These are phyloP conservation scores for Drosophila monieri DNA, from an alignment of 2,888 invertebrate genomes.

Conservation along the genomic window DNA sequence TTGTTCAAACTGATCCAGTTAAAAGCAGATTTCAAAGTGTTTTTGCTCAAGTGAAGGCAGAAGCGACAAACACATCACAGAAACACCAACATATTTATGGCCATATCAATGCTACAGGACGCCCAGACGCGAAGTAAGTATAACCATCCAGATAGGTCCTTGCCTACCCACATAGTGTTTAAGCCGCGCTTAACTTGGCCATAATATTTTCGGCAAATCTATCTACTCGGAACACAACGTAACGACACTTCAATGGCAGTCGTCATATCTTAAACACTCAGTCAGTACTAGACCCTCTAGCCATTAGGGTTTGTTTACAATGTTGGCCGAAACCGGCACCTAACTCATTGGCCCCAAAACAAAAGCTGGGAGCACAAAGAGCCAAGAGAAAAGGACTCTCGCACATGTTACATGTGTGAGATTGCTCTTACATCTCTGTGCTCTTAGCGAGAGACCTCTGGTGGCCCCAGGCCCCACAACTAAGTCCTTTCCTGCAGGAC, in stretches of 20 bases:
- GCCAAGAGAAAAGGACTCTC: constrained; percentile 19
- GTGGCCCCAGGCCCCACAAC: constrained; percentile 4
- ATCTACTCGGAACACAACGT: too few relatives aligned
- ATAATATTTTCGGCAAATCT: constrained; percentile 4
- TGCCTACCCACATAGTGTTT: not conserved
- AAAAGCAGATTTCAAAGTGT: constrained; percentile 36
- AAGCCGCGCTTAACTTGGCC: not conserved
- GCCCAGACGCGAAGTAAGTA: constrained; percentile 83
- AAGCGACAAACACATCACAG: constrained; percentile 22
- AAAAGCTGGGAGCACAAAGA: constrained; percentile 42
- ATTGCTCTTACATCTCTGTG: constrained; percentile 21
- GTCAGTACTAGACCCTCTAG: constrained; percentile 18
- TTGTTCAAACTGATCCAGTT: constrained; percentile 37
- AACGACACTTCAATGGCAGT: constrained; percentile 25
- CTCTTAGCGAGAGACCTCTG: constrained; percentile 18
- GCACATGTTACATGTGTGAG: constrained; percentile 31
- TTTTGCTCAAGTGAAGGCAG: constrained; percentile 15
- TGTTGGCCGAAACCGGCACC: constrained; percentile 66
- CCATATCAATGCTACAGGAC: constrained; percentile 83
- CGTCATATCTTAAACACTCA: constrained; percentile 60
- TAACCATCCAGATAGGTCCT: not conserved
- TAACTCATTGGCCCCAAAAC: constrained; percentile 76
- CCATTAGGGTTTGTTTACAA: constrained; percentile 75
- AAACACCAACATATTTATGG: constrained; percentile 68
- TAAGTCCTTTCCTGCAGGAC: not conserved